Percentiles rank a stretch among this genome's conserved stretches.
These are phyloP conservation scores for Branchellion lobata DNA, from an alignment of 2,888 invertebrate species.

Conservation along the genomic window DNA sequence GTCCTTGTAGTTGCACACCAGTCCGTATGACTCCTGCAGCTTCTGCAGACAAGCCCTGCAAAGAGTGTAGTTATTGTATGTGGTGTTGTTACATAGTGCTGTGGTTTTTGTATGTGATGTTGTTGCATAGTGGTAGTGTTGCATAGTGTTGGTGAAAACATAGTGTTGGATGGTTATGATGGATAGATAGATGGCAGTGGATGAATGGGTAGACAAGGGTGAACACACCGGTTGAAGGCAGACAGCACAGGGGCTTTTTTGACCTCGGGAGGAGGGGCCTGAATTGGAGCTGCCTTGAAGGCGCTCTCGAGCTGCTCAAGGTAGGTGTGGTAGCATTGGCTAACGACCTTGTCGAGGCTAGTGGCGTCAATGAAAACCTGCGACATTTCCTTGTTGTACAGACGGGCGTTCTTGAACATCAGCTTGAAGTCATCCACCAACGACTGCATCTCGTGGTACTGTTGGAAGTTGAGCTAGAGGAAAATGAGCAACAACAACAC, in stretches of 20 bases:
- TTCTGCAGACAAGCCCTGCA: constrained; percentile 63
- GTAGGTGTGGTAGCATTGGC: background rate
- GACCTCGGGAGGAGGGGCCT: no score
- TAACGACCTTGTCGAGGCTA: background rate
- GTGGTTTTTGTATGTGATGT: no score
- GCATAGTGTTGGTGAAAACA: no score
- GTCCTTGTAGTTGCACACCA: constrained; percentile 84
- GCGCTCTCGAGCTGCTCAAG: background rate
- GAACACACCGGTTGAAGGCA: background rate
- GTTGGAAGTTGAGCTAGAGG: constrained; percentile 41
- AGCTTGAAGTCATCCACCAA: constrained; percentile 71
- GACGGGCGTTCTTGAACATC: constrained; percentile 97
- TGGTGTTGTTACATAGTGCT: no score
- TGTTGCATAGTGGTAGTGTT: no score
- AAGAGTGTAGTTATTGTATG: background rate
- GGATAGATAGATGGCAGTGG: no score
- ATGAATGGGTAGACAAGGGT: no score
- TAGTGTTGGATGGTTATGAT: no score
- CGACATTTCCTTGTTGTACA: constrained; percentile 93
- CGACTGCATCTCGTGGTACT: constrained; percentile 68
- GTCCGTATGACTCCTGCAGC: constrained; percentile 80
- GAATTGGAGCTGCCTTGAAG: background rate
- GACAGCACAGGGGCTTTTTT: background rate
- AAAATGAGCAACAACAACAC: no score
- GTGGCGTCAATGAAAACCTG: constrained; percentile 69